These are phyloP conservation scores for Rhinophrynus dorsalis DNA, from an alignment of 2,797 vertebrate genomes.

Conservation along the genomic window DNA sequence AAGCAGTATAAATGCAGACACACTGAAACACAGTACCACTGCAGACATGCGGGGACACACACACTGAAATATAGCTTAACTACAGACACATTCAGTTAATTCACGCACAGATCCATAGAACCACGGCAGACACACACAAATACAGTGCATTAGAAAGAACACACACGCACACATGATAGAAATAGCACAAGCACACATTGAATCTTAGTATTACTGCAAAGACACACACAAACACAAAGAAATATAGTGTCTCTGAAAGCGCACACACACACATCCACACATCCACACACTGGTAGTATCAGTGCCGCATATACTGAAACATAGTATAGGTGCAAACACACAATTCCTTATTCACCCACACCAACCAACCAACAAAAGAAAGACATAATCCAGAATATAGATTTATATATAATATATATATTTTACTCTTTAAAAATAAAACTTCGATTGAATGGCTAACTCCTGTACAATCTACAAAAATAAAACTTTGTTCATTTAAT, in stretches of 20 bases:
- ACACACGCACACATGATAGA: conserved; percentile 51
- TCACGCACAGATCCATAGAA: conserved; percentile 54
- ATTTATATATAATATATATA: conserved; percentile 90
- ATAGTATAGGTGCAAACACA: background rate
- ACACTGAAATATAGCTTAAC: too few species aligned
- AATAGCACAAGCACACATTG: conserved; percentile 52
- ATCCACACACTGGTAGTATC: too few species aligned
- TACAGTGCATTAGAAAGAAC: conserved; percentile 1
- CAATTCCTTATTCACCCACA: background rate
- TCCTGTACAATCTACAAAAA: conserved; percentile 99
- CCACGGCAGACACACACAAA: conserved; percentile 52
- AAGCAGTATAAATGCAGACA: too few species aligned
- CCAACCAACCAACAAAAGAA: conserved; percentile 49
- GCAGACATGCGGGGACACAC: fast-evolving
- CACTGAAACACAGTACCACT: background rate
- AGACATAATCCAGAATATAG: conserved; percentile 68
- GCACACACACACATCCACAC: too few species aligned
- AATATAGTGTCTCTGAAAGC: too few species aligned
- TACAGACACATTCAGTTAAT: conserved; percentile 11
- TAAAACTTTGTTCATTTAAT: conserved; percentile 88
- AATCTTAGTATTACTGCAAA: background rate
- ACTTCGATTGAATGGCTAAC: conserved; percentile 91
- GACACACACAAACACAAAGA: conserved; percentile 3
- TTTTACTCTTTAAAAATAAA: conserved; percentile 99
- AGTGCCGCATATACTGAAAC: too few species aligned